Conservation (phyloP, 2,888 invertebrate genomes). For the Xylota sylvarum region DNA sequence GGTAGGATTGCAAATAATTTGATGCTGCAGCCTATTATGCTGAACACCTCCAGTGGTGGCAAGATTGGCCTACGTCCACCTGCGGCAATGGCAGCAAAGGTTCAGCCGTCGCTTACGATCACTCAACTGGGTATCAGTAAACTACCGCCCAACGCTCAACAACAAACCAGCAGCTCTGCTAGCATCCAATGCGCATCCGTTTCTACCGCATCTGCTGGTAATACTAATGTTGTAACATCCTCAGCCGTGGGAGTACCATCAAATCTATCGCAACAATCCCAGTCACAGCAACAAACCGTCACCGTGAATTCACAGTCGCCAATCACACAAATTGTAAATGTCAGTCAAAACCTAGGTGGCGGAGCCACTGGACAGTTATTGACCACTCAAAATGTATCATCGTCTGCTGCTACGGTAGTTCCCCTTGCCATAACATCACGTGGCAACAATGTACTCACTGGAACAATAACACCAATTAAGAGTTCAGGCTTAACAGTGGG, state of each 20-base stretch:
- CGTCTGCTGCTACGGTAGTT: slow-evolving; percentile 82
- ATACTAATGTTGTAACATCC: slow-evolving; percentile 60
- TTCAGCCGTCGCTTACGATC: slow-evolving; percentile 84
- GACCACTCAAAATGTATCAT: slow-evolving; percentile 79
- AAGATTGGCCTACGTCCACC: slow-evolving; percentile 84
- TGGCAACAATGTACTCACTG: slow-evolving; percentile 82
- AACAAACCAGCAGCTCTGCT: slow-evolving; percentile 74
- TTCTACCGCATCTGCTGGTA: slow-evolving; percentile 54
- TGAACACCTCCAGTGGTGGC: slow-evolving; percentile 81
- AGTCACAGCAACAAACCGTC: slow-evolving; percentile 69
- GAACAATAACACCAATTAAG: slow-evolving; percentile 83
- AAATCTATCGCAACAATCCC: slow-evolving; percentile 41
- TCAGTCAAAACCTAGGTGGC: slow-evolving; percentile 79
- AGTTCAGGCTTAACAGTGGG: slow-evolving; percentile 83
- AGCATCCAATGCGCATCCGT: slow-evolving; percentile 80
- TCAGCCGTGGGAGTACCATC: slow-evolving; percentile 53
- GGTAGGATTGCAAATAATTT: slow-evolving; percentile 83
- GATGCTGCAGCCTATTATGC: slow-evolving; percentile 84
- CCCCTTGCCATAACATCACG: slow-evolving; percentile 83
- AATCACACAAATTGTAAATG: slow-evolving; percentile 81
- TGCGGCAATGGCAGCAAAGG: slow-evolving; percentile 84
- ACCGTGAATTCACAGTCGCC: slow-evolving; percentile 75
- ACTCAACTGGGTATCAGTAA: slow-evolving; percentile 83
- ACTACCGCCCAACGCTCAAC: slow-evolving; percentile 78
- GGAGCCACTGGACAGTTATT: slow-evolving; percentile 79